A percentile compares a stretch with the other conserved stretches of the same genome.
phyloP scores from a whole-genome alignment of 2,888 invertebrate species.

The Opisthograptis luteolata region DNA sequence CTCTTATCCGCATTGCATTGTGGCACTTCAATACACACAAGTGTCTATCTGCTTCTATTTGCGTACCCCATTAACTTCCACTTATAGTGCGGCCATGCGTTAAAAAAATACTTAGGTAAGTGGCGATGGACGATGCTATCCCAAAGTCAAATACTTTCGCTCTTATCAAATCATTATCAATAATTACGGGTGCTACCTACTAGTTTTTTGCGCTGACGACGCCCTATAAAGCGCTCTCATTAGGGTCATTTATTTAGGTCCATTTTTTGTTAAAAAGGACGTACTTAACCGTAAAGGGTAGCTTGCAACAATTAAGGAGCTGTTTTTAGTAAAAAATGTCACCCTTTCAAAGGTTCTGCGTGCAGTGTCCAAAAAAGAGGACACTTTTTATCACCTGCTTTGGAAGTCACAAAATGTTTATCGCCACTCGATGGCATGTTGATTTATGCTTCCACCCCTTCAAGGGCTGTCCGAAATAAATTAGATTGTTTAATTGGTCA shows the following conservation, averaged over 20 bases:
- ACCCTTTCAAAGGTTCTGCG: constrained; percentile 71
- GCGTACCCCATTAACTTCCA: constrained; percentile 75
- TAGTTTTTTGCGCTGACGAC: constrained; percentile 57
- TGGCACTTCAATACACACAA: constrained; percentile 68
- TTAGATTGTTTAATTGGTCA: constrained; percentile 83
- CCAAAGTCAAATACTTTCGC: constrained; percentile 59
- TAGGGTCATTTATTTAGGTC: constrained; percentile 74
- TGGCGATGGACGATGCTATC: constrained; percentile 53
- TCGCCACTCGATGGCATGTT: constrained; percentile 80
- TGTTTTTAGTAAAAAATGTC: constrained; percentile 80
- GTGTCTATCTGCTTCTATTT: constrained; percentile 66
- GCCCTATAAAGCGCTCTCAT: constrained; percentile 61
- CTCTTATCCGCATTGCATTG: constrained; percentile 77
- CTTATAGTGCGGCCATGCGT: constrained; percentile 67
- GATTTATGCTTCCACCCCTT: constrained; percentile 81
- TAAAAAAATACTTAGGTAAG: constrained; percentile 73
- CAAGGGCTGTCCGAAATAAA: constrained; percentile 71
- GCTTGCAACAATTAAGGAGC: constrained; percentile 77
- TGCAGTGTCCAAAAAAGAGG: constrained; percentile 74
- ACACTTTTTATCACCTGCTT: constrained; percentile 80
- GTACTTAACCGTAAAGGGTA: constrained; percentile 72
- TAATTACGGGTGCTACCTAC: constrained; percentile 66
- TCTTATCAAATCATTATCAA: constrained; percentile 68
- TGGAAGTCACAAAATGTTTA: constrained; percentile 84
- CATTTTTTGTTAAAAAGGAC: constrained; percentile 71